Percentiles rank a stretch among this genome's conserved stretches.
Evolutionary conservation across 1,140 invertebrate genomes (phyloP).

Genomic region (Hyphantria cunea): DNA sequence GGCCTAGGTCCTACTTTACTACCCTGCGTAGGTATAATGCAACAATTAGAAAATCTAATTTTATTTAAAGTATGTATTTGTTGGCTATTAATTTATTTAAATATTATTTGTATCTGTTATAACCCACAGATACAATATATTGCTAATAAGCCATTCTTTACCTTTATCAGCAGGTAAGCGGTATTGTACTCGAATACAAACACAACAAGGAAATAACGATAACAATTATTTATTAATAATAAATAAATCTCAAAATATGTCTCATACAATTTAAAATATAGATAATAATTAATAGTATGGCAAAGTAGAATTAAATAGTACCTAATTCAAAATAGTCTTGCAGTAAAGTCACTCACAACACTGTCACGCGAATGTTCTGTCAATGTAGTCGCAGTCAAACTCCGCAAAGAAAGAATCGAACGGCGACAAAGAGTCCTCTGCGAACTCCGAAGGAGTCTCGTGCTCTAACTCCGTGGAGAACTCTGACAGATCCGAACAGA

Average conservation of each 20-base stretch:
- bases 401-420: slow-evolving; percentile 80
- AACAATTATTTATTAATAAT: slow-evolving; percentile 76
- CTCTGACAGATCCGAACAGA: slow-evolving; percentile 71
- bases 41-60: too few relatives aligned
- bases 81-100: neutral
- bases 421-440: slow-evolving; percentile 76
- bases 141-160: neutral
- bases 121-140: too few relatives aligned
- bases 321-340: slow-evolving; percentile 50
- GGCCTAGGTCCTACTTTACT: too few relatives aligned
- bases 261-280: slow-evolving; percentile 61
- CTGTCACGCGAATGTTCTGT: slow-evolving; percentile 76
- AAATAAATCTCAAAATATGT: slow-evolving; percentile 67
- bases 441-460: slow-evolving; percentile 67
- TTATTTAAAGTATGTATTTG: too few relatives aligned
- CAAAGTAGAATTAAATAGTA: slow-evolving; percentile 61
- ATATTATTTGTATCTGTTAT: too few relatives aligned
- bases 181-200: slow-evolving; percentile 14
- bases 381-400: slow-evolving; percentile 74
- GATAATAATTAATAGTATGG: slow-evolving; percentile 74
- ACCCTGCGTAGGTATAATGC: too few relatives aligned
- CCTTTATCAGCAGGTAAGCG: neutral
- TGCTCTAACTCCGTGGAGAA: slow-evolving; percentile 63
- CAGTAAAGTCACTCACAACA: slow-evolving; percentile 42
- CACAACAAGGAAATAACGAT: slow-evolving; percentile 47